phyloP scores from a whole-genome alignment of 2,888 invertebrate genomes.

The Caenorhabditis japonica region DNA sequence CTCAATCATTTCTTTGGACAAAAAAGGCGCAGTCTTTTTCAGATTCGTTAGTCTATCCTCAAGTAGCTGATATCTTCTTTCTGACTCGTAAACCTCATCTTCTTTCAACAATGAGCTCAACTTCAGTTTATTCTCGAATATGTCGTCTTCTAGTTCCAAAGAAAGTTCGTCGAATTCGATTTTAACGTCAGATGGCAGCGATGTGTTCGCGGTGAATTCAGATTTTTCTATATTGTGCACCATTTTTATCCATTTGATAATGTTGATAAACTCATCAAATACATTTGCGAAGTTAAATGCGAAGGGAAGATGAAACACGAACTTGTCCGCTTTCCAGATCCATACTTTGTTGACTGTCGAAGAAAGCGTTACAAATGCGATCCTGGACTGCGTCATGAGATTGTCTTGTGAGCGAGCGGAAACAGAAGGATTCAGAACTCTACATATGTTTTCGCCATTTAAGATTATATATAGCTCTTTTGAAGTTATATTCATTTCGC shows the following conservation, averaged over 20 bases:
- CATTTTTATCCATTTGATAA: constrained; percentile 93
- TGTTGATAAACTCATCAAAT: constrained; percentile 82
- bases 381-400: constrained; percentile 16
- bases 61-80: constrained; percentile 89
- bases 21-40: constrained; percentile 85
- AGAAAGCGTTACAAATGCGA: constrained; percentile 7
- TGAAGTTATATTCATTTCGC: constrained; percentile 16
- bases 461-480: constrained; percentile 27
- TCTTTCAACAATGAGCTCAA: constrained; percentile 94
- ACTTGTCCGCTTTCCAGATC: constrained; percentile 75
- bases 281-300: constrained; percentile 78
- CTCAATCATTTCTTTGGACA: constrained; percentile 82
- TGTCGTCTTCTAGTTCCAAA: constrained; percentile 95
- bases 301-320: constrained; percentile 78
- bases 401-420: constrained; percentile 15
- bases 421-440: constrained; percentile 33
- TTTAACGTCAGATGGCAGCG: constrained; percentile 89
- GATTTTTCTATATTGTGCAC: constrained; percentile 81
- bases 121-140: constrained; percentile 87
- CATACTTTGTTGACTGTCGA: constrained; percentile 64
- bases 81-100: constrained; percentile 93
- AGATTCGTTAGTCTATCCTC: constrained; percentile 89
- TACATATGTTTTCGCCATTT: constrained; percentile 54
- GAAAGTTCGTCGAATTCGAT: constrained; percentile 86
- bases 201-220: constrained; percentile 83